Evolutionary conservation across 2,888 invertebrate species (phyloP), one percentile per base, ranked within the genome.

Genomic region (Ennomos fuscantarius): DNA sequence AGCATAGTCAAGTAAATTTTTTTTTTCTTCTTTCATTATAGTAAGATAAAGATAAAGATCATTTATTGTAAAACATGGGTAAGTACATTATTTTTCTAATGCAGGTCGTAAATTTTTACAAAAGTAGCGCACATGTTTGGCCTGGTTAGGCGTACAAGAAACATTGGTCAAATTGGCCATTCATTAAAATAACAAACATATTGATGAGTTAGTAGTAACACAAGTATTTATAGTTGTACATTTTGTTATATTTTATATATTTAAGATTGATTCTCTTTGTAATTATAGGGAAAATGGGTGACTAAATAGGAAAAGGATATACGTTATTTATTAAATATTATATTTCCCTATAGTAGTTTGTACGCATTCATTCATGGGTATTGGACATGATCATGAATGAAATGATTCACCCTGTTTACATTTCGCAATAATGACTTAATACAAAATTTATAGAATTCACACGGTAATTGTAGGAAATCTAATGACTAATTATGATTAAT

Each of bases 261-360:
- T 10, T n/a, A 3, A 36, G 32, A 36, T 41, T 13, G 12, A 47
- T 57, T 51, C 52, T 56, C 58, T 42, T 54, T 56, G 9, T 55
- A 47, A 41, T 66, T 53, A 48, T 57, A 53, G 33, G 59, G 59
- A 63, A 46, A 33, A 45, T 10, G 15, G 13, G 63, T 75, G 76
- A 75, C 57, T 71, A 64, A 76, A 58, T 57, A 63, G 61, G 63
- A 64, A 62, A 63, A 56, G 60, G 44, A 52, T 47, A 36, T 48
- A 42, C 55, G 48, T 59, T 51, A 54, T 49, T 55, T 45, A 47
- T 50, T 39, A 12, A 40, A 33, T 42, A 52, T 24, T 32, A 50
- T 55, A 40, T 60, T 51, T 55, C 44, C 46, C 31, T 43, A 59
- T 53, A 55, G 46, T 50, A 58, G 37, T 24, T 0, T 6, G 24